A percentile compares a stretch with the other conserved stretches of the same genome.
Conservation (phyloP, 2,888 invertebrate species). For the Parapristionchus giblindavisi region DNA sequence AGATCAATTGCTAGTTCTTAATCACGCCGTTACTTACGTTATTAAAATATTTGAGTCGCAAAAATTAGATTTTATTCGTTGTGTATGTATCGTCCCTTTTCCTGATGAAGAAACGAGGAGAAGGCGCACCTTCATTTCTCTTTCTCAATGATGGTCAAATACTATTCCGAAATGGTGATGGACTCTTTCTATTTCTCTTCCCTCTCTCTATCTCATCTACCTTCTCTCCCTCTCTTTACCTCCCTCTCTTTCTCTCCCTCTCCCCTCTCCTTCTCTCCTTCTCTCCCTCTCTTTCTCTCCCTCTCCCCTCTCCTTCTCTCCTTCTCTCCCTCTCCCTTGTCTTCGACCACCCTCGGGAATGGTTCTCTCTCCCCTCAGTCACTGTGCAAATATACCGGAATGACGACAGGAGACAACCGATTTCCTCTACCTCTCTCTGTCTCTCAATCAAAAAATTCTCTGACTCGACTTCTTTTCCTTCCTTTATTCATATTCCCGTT, state of each 20-base stretch:
- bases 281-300: not conserved
- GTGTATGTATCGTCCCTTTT: too few relatives aligned
- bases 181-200: not conserved
- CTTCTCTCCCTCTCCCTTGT: not conserved
- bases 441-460: not conserved
- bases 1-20: too few relatives aligned
- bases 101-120: too few relatives aligned
- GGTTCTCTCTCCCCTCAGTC: too few relatives aligned
- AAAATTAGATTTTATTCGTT: too few relatives aligned
- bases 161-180: constrained; percentile 25
- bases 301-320: not conserved
- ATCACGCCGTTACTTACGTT: too few relatives aligned
- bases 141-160: not conserved
- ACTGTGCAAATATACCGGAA: constrained; percentile 24
- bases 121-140: not conserved
- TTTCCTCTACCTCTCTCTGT: not conserved
- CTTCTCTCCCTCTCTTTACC: not conserved
- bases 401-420: not conserved
- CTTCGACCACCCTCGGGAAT: too few relatives aligned
- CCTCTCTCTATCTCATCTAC: constrained; percentile 9
- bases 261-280: not conserved
- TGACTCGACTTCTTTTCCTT: not conserved
- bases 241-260: not conserved
- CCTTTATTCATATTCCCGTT: not conserved
- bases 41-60: too few relatives aligned